Evolutionary conservation across 2,113 vertebrate genomes (phyloP).

Genomic region (Platysteira castanea): DNA sequence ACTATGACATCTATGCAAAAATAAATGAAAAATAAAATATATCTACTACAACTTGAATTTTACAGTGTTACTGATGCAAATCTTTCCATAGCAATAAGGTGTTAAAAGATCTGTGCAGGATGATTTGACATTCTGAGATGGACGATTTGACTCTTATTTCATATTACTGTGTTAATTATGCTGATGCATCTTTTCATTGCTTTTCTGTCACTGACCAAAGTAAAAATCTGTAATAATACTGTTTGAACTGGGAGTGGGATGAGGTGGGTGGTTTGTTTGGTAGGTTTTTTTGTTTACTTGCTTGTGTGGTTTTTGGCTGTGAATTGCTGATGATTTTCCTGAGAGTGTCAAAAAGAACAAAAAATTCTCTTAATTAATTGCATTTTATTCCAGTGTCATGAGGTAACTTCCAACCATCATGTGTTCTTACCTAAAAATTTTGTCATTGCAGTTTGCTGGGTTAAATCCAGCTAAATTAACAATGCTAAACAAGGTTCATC

Average conservation of each 20-base stretch:
- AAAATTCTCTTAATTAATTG: neutral
- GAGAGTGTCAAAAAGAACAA: neutral
- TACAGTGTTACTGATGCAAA: neutral
- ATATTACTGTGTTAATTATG: neutral
- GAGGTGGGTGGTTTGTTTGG: neutral
- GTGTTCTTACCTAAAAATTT: neutral
- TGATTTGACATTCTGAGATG: neutral
- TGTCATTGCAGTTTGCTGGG: neutral
- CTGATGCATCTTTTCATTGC: neutral
- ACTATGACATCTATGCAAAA: neutral
- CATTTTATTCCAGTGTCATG: neutral
- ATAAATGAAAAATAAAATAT: neutral
- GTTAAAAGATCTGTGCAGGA: neutral
- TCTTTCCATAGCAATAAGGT: neutral
- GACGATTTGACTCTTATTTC: neutral
- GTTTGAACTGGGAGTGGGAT: neutral
- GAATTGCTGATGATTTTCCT: neutral
- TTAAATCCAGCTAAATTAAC: neutral
- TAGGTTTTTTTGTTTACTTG: neutral
- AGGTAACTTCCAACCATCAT: neutral
- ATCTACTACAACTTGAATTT: neutral
- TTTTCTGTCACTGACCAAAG: neutral
- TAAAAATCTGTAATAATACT: neutral
- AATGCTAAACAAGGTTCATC: neutral
- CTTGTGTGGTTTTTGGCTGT: neutral